These are phyloP conservation scores for Noctua pronuba DNA, from an alignment of 2,888 invertebrate genomes.

Conservation along the genomic window DNA sequence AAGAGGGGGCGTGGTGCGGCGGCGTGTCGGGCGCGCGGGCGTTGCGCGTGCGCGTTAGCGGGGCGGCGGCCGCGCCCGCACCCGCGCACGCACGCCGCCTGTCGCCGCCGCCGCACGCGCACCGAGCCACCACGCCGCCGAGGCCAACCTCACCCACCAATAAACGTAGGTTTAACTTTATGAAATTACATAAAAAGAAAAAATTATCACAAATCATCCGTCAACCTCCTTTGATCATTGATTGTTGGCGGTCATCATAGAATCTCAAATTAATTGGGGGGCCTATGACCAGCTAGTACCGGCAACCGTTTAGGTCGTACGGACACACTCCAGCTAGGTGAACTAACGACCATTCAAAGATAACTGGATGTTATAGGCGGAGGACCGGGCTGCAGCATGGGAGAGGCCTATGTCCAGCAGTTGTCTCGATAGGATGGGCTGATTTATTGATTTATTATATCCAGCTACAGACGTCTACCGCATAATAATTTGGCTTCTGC, in stretches of 20 bases:
- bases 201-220: neutral
- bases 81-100: slow-evolving; percentile 85
- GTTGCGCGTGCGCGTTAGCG: slow-evolving; percentile 84
- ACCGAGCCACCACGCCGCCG: slow-evolving; percentile 85
- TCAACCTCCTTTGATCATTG: neutral
- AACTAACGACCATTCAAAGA: neutral
- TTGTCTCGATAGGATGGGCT: neutral
- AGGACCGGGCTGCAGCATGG: neutral
- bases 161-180: slow-evolving; percentile 76
- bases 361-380: neutral
- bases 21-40: slow-evolving; percentile 80
- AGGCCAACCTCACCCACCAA: slow-evolving; percentile 73
- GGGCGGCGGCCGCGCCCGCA: slow-evolving; percentile 71
- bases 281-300: neutral
- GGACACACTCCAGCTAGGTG: neutral
- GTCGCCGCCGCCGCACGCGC: slow-evolving; percentile 87
- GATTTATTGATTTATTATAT: neutral
- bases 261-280: neutral
- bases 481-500: neutral
- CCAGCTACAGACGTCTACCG: neutral
- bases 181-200: neutral
- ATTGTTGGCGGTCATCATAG: neutral
- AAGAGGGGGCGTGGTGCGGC: slow-evolving; percentile 80
- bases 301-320: neutral
- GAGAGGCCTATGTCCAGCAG: neutral